Base-by-base conservation (phyloP, 2,888 invertebrate species). In the Thalpophila matura region DNA sequence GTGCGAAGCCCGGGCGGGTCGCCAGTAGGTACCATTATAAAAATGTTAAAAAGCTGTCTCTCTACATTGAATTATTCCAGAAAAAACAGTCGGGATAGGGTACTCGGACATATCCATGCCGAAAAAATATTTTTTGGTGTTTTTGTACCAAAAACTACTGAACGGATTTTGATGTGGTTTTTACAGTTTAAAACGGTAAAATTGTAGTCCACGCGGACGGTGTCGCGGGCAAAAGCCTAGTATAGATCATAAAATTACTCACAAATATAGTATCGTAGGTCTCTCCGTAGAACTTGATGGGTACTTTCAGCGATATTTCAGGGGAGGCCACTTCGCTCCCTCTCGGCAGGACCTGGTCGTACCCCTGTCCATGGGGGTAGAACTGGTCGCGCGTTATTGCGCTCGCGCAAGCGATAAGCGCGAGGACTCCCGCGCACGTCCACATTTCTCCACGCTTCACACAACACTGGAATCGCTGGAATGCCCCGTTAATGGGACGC, bases 201-300 rank as follows among this genome's bases (percentile, higher is more conserved):
- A n/a, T n/a, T n/a, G n/a, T n/a, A n/a, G n/a, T n/a, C n/a, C n/a
- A n/a, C n/a, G n/a, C n/a, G n/a, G n/a, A n/a, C n/a, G n/a, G n/a
- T n/a, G n/a, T n/a, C n/a, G n/a, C n/a, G n/a, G n/a, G n/a, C 3
- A 27, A 46, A 40, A 22, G 10, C n/a, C n/a, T n/a, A n/a, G n/a
- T n/a, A 20, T 12, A 42, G 14, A 54, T 6, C 7, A 53, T 22
- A 56, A 57, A 57, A 57, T 6, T 83, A 98, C 98, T 98, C 94
- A 99, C 99, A 91, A 96, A 98, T 82, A 99, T 95, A 31, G 96
- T 95, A 57, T 96, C 96, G 89, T 97, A 98, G 68, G 93, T 92
- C 75, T 96, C 96, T 77, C 97, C 97, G 88, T 97, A 99, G 93
- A 98, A 98, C 49, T 96, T 95, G 56, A 99, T 96, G 1, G 98